Base-by-base conservation (phyloP, 2,888 invertebrate species). In the Sepiola atlantica region DNA sequence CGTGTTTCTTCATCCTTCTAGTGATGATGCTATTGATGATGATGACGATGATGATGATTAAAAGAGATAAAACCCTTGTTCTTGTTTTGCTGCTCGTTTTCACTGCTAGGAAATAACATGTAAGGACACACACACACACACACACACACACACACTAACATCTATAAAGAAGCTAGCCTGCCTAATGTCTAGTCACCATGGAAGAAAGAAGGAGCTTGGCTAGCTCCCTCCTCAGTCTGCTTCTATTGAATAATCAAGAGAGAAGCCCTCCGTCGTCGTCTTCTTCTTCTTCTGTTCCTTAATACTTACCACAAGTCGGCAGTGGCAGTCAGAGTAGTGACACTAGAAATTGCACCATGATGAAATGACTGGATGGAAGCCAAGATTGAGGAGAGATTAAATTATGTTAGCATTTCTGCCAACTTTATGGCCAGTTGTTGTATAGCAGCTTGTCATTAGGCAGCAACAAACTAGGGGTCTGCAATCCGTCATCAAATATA, bases 141-240 rank as follows among this genome's bases (percentile, higher is more conserved):
- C 77, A 77, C 77, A n/a, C n/a, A 77, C n/a, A 77, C 6, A 77
- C 77, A 77, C 77, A n/a, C n/a, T 77, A 77, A 77, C 77, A n/a
- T 77, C 77, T 32, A 77, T 77, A 77, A 77, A 77, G 77, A 77
- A 77, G 77, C 77, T 77, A 77, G 77, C 77, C 77, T 77, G 32
- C 77, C n/a, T 77, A 77, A 77, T 77, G n/a, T 4, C n/a, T 32
- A n/a, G 32, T 32, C 77, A 32, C 77, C 77, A 77, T n/a, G n/a
- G 77, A 77, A 77, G 77, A n/a, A 77, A 77, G 77, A 77, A 77
- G 77, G 77, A 77, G 77, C 77, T 77, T 77, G n/a, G n/a, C n/a
- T 77, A 77, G 77, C 77, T 77, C 77, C 77, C 77, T 77, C 77
- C 77, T 77, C 77, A 77, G 32, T 32, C n/a, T 77, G 14, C n/a